Evolutionary conservation across 1,140 invertebrate genomes (phyloP), one percentile per base, ranked within the genome.

Genomic region (Goniozus legneri): DNA sequence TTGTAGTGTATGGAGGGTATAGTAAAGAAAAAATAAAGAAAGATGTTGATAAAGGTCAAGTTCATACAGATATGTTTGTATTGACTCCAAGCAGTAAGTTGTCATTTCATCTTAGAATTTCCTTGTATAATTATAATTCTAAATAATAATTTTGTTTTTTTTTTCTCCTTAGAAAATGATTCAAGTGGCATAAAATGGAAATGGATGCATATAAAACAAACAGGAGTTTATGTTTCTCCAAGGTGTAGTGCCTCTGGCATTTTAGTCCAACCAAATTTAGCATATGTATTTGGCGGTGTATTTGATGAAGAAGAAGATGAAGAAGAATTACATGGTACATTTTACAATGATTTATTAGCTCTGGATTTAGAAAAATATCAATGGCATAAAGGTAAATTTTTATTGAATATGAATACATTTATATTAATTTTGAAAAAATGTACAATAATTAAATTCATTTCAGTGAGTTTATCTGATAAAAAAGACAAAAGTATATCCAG

Each of bases 1-100:
- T 96, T 21, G 60, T 92, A 13, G 73, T 96, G 27, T 93, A 88
- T 80, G 92, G 92, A 8, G 93, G 93, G 0, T 96, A 95, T 69
- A 89, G 84, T 46, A 89, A 89, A 74, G 79, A 90, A 62, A 79
- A 80, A 69, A 60, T 90, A 47, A 86, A 92, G 69, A 84, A 90
- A 73, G 82, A 92, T 66, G 78, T 86, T 2, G 92, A 96, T 62
- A 84, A 86, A 34, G 92, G 92, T 18, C 77, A 80, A 18, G 82
- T 87, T 4, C 88, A 93, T 68, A 82, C 80, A 2, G 94, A 96
- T 67, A 86, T 93, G 80, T 95, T 86, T 71, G 65, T 84, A 10
- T 74, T 96, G 1, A 70, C 69, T 15, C 81, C 80, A 46, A 83
- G 87, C 44, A 87, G 83, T 85, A 81, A 81, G 79, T 76, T 38